Percentiles rank a stretch among this genome's conserved stretches.
phyloP scores from a whole-genome alignment of 2,888 invertebrate species.

The Eristalinus aeneus region DNA sequence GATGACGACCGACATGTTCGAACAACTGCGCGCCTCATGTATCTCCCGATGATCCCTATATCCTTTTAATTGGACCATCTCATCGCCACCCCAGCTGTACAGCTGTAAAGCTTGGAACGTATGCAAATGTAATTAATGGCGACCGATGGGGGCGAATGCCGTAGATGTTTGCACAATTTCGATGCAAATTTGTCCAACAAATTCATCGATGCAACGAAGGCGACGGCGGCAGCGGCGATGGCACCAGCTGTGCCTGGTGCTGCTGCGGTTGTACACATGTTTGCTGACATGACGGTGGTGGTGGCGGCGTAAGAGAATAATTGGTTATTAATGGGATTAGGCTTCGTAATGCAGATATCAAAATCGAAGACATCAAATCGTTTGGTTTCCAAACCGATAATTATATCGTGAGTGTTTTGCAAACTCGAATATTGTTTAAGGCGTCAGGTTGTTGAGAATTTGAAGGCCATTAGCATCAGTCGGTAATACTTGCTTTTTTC shows the following conservation, averaged over 20 bases:
- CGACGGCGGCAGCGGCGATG: neutral
- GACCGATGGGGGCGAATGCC: neutral
- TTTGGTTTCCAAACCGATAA: too few relatives aligned
- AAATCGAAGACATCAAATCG: too few relatives aligned
- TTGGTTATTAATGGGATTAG: neutral
- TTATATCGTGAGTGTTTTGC: too few relatives aligned
- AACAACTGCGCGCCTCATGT: neutral
- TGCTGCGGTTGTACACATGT: neutral
- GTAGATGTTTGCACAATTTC: neutral
- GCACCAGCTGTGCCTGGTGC: neutral
- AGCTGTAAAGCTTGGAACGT: neutral
- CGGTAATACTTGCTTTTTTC: too few relatives aligned
- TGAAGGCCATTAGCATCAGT: too few relatives aligned
- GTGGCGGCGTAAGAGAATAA: neutral
- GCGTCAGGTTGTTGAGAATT: too few relatives aligned
- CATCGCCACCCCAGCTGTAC: neutral
- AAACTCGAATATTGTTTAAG: too few relatives aligned
- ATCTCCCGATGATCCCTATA: conserved; percentile 1
- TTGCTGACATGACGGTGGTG: neutral
- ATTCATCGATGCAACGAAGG: neutral
- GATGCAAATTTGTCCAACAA: neutral
- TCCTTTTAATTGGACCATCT: neutral
- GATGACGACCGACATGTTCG: neutral
- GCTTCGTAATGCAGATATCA: neutral
- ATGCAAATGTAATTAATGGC: conserved; percentile 3